Base-by-base conservation (phyloP, 1,140 invertebrate species). In the Olivierus martensii region DNA sequence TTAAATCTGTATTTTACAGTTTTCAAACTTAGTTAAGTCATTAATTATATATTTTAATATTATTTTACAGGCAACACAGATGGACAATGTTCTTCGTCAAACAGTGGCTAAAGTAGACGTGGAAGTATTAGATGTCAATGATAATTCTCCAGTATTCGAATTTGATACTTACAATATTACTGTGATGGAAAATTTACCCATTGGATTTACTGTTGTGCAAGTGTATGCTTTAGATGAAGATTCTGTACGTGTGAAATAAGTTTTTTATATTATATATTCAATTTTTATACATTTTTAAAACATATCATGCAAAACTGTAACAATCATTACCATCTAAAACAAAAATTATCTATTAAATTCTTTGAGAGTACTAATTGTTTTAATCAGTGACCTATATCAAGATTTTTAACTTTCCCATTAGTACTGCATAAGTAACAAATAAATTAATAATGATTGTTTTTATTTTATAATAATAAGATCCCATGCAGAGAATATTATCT, bases 131-230 rank as follows among this genome's bases (percentile, higher is more conserved):
- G 86, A 90, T 63, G 64, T 90, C 0, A 89, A 89, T 62, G 85
- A 89, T 62, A 61, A 65, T 49, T 41, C 56, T 15, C 86, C 86
- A 0, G 79, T 85, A 57, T 91, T 91, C 54, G 85, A 88, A 67
- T 82, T 85, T 0, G 84, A 87, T 59, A 78, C 84, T 57, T 90
- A 90, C 63, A 89, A 89, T 58, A 88, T 91, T 38, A 89, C 84
- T 56, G 89, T 91, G 46, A 84, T 90, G 43, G 87, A 91, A 65
- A 90, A 91, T 66, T 69, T 90, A 35, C 87, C 87, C 0, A 86
- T 85, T 59, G 86, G 86, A 54, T 79, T 85, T 59, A 86, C 82
- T 62, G 83, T 88, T 0, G 66, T 86, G 1, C 83, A 87, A 73
- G 83, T 87, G 1, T 75, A 84, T 2, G 58, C 58, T 42, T 53